Evolutionary conservation across 2,888 invertebrate genomes (phyloP), one percentile per base, ranked within the genome.

Genomic region (Stomorhina lunata): DNA sequence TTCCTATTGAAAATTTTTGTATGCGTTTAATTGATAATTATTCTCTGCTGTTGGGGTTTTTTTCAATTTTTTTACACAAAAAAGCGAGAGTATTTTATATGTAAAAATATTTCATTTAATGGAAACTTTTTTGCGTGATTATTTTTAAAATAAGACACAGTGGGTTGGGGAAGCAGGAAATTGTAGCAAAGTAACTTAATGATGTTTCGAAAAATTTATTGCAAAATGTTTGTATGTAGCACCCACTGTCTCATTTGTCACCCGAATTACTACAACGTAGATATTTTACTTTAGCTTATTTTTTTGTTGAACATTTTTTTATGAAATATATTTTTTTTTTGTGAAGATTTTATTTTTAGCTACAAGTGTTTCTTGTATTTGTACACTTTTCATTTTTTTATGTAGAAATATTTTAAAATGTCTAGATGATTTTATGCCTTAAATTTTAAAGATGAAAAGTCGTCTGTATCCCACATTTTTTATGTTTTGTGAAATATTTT

Each of bases 21-120:
- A 34, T 55, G n/a, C 68, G 65, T 55, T 65, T 48, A 50, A 40
- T 63, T 63, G 66, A 65, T 75, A 75, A 69, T 63, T 34, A 71
- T 63, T 48, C 29, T 48, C 40, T 53, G 45, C 15, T 69, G 48
- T 37, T n/a, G 43, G 34, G n/a, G 27, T 20, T 43, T 55, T 2
- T 37, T 76, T 63, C 34, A 59, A 61, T 40, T 77, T 17, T 27
- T 43, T 53, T 63, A 17, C 27, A 73, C 29, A 61, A 65, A 75
- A 53, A 53, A 73, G 34, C 73, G 20, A 32, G 20, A 43, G 27
- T 48, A n/a, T n/a, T n/a, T n/a, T n/a, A n/a, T n/a, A 7, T 45
- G 45, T 48, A 34, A 20, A 25, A 32, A 34, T 7, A 57, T 25
- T 48, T 34, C 48, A 65, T 22, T 48, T 53, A 37, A 48, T 66